Conservation (phyloP, 1,140 invertebrate genomes). For the Trinorchestia longiramus region DNA sequence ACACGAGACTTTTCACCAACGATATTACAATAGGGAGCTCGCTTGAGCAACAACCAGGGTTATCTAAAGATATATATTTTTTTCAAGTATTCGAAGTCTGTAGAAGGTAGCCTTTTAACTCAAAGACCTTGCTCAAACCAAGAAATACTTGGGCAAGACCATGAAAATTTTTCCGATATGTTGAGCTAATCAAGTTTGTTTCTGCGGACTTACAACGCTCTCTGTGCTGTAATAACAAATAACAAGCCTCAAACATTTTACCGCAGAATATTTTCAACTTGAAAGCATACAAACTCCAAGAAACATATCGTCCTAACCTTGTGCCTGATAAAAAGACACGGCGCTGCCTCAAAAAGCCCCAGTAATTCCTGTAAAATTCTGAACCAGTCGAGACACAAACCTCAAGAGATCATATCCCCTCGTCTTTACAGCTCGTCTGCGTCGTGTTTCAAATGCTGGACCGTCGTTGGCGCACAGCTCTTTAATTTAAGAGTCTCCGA, state of each 20-base stretch:
- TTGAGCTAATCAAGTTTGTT: not conserved
- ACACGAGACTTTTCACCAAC: not conserved
- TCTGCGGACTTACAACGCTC: not conserved
- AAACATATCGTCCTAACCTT: not conserved
- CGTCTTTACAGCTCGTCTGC: constrained; percentile 5
- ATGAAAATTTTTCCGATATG: not conserved
- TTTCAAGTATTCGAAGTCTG: not conserved
- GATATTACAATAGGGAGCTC: not conserved
- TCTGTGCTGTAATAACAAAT: not conserved
- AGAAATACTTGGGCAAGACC: not conserved
- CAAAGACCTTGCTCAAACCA: not conserved
- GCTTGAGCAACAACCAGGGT: not conserved
- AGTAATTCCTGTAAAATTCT: constrained; percentile 9
- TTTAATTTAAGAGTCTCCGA: constrained; percentile 42
- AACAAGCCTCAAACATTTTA: not conserved
- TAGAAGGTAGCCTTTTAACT: not conserved
- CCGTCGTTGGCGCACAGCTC: constrained; percentile 19
- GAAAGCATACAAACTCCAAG: not conserved
- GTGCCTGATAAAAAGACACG: not conserved
- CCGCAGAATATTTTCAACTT: not conserved
- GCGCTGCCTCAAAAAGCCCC: not conserved
- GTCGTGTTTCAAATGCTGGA: not conserved
- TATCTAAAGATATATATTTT: not conserved
- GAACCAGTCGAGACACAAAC: not conserved
- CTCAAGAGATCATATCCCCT: constrained; percentile 6